A percentile compares a stretch with the other conserved stretches of the same genome.
Conservation (phyloP, 2,797 vertebrate genomes). For the Enteromius afrohamiltoni region DNA sequence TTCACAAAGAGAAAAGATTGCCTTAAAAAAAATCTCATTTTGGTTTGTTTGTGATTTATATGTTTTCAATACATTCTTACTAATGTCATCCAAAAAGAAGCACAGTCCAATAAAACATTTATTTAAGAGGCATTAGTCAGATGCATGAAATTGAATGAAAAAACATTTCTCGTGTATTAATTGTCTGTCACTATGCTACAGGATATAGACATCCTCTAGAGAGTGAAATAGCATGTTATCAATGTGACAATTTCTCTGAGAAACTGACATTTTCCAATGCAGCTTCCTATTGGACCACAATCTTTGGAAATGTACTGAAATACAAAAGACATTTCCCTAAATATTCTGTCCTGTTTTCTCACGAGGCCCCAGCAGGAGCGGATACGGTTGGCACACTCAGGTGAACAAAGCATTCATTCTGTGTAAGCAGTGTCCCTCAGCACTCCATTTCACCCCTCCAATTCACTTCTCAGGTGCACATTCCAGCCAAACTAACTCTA, state of each 20-base stretch:
- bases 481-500: constrained; percentile 31
- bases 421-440: constrained; percentile 8
- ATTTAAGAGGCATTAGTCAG: not conserved
- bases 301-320: not conserved
- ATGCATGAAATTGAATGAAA: not conserved
- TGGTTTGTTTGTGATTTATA: not conserved
- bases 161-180: not conserved
- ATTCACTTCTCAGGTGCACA: constrained; percentile 19
- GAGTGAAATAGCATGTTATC: not conserved
- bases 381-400: constrained; percentile 5
- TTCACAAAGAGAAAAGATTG: not conserved
- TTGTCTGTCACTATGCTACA: not conserved
- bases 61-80: not conserved
- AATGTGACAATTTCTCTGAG: not conserved
- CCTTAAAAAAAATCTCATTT: not conserved
- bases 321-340: not conserved
- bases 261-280: not conserved
- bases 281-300: not conserved
- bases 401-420: constrained; percentile 38
- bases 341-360: not conserved
- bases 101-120: not conserved
- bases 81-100: not conserved
- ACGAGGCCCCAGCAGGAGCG: not conserved
- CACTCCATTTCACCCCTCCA: constrained; percentile 14
- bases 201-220: too few species aligned